Evolutionary conservation across 2,888 invertebrate genomes (phyloP).

Genomic region (Mesoligia furuncula): DNA sequence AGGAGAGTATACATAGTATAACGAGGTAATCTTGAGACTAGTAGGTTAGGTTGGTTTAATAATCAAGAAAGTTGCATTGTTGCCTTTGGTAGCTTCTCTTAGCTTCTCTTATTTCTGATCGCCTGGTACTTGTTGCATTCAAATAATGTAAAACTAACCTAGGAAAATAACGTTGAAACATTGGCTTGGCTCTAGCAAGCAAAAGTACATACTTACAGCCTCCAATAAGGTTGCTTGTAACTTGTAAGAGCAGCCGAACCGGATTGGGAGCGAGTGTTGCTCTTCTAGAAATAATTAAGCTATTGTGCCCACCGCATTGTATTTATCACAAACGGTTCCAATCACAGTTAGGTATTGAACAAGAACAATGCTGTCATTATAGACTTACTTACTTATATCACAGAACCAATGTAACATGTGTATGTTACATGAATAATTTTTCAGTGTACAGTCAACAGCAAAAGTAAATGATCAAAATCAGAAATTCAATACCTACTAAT

Average conservation of each 20-base stretch:
- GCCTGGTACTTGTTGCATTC: slow-evolving; percentile 51
- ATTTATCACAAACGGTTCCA: slow-evolving; percentile 44
- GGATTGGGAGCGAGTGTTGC: slow-evolving; percentile 39
- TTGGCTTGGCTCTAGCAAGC: neutral
- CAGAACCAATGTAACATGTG: neutral
- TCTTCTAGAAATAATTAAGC: slow-evolving; percentile 58
- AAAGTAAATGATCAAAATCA: too few relatives aligned
- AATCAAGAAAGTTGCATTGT: slow-evolving; percentile 38
- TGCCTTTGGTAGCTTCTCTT: slow-evolving; percentile 45
- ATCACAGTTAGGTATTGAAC: slow-evolving; percentile 56
- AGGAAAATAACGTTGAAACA: neutral
- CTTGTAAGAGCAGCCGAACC: slow-evolving; percentile 33
- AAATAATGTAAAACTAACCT: neutral
- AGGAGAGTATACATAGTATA: slow-evolving; percentile 19
- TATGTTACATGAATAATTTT: slow-evolving; percentile 10
- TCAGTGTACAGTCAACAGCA: too few relatives aligned
- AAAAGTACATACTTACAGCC: neutral
- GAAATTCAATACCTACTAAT: too few relatives aligned
- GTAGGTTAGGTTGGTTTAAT: slow-evolving; percentile 15
- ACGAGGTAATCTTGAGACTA: slow-evolving; percentile 1
- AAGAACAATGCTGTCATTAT: slow-evolving; percentile 59
- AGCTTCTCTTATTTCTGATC: slow-evolving; percentile 37
- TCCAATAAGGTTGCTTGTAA: slow-evolving; percentile 18
- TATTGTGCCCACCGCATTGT: slow-evolving; percentile 56
- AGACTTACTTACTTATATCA: slow-evolving; percentile 6